These are phyloP conservation scores for Cinclus cinclus DNA, from an alignment of 2,113 vertebrate genomes.

Conservation along the genomic window DNA sequence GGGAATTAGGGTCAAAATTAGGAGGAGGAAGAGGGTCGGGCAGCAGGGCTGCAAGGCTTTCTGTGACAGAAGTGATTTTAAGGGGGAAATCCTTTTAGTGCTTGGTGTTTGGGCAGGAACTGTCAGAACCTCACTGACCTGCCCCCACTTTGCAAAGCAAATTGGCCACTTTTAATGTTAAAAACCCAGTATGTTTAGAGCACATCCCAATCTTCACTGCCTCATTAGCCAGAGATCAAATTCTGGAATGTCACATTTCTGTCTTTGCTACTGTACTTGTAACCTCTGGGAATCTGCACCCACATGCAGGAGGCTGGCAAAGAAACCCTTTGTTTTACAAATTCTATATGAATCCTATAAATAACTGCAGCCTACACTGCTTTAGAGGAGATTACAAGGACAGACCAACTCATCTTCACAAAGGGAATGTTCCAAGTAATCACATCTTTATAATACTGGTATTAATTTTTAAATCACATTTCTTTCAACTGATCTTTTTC, in stretches of 20 bases:
- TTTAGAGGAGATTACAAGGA: neutral
- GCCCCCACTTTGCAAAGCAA: neutral
- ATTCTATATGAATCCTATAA: neutral
- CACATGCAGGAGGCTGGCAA: neutral
- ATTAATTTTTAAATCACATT: neutral
- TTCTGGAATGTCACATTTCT: neutral
- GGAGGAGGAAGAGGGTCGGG: neutral
- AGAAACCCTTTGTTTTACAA: neutral
- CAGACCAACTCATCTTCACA: neutral
- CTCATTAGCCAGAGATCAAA: neutral
- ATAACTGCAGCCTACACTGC: neutral
- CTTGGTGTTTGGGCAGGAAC: neutral
- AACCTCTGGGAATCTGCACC: neutral
- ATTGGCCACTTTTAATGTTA: neutral
- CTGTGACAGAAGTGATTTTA: neutral
- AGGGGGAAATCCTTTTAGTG: neutral
- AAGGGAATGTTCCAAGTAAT: neutral
- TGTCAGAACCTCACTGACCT: slow-evolving; percentile 7
- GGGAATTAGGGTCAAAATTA: neutral
- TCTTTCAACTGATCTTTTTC: neutral
- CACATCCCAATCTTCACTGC: neutral
- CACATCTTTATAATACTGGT: neutral
- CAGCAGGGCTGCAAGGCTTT: neutral
- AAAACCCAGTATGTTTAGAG: neutral
- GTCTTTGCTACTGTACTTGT: neutral